A percentile compares a stretch with the other conserved stretches of the same genome.
Evolutionary conservation across 2,113 vertebrate species (phyloP).

Genomic region (human (Homo sapiens)): DNA sequence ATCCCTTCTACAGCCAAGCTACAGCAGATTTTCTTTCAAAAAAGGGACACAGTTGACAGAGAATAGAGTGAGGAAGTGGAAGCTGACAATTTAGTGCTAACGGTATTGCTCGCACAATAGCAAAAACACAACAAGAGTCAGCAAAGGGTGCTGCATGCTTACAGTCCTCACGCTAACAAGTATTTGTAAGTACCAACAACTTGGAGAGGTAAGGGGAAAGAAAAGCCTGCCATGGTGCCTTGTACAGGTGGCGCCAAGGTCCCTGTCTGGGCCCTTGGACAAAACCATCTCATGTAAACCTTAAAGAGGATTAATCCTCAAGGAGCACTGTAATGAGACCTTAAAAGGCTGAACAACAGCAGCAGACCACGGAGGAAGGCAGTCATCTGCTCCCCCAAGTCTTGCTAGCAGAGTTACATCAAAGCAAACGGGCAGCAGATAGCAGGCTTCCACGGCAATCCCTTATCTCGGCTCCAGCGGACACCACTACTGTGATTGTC

Average conservation of each 20-base stretch:
- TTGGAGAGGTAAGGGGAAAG: neutral
- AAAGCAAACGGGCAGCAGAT: slow-evolving; percentile 92
- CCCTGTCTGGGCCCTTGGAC: slow-evolving; percentile 86
- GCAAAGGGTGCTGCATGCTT: slow-evolving; percentile 32
- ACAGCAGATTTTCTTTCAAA: neutral
- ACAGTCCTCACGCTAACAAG: slow-evolving; percentile 64
- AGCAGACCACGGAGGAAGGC: slow-evolving; percentile 85
- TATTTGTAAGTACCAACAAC: slow-evolving; percentile 62
- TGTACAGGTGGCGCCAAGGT: slow-evolving; percentile 85
- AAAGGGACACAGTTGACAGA: neutral
- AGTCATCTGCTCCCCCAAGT: slow-evolving; percentile 89
- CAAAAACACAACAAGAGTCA: slow-evolving; percentile 57
- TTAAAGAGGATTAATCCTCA: slow-evolving; percentile 95
- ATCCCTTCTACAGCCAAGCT: neutral
- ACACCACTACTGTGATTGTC: slow-evolving; percentile 96
- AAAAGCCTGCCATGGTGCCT: slow-evolving; percentile 73
- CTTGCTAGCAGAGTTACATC: slow-evolving; percentile 93
- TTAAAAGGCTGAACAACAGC: slow-evolving; percentile 91
- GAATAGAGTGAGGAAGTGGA: neutral
- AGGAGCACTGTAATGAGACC: slow-evolving; percentile 93
- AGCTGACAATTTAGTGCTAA: slow-evolving; percentile 2
- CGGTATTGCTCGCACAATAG: neutral
- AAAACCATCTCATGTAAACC: slow-evolving; percentile 92
- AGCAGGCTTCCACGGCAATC: slow-evolving; percentile 90
- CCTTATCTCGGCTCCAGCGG: slow-evolving; percentile 95